Evolutionary conservation across 2,888 invertebrate genomes (phyloP).

Genomic region (Trissolcus brochymenae): DNA sequence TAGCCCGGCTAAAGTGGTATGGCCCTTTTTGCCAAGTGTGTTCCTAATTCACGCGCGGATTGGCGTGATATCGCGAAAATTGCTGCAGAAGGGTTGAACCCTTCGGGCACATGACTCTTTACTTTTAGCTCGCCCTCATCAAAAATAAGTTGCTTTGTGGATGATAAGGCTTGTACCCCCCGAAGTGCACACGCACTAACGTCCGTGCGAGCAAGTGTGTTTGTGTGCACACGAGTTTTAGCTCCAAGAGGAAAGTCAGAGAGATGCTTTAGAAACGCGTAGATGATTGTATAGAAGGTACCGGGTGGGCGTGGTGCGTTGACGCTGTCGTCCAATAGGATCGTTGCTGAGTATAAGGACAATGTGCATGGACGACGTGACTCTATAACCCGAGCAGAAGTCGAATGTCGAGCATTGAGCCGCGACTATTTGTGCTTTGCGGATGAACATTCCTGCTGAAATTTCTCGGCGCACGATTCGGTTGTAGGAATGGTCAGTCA

Average conservation of each 20-base stretch:
- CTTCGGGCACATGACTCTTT: constrained; percentile 39
- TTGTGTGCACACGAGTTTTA: constrained; percentile 22
- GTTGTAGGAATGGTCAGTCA: constrained; percentile 17
- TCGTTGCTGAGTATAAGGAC: constrained; percentile 71
- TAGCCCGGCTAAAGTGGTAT: constrained; percentile 39
- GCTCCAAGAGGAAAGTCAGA: constrained; percentile 11
- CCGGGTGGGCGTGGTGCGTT: constrained; percentile 67
- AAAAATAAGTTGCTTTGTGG: constrained; percentile 23
- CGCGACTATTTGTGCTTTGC: constrained; percentile 38
- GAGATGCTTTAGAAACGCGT: constrained; percentile 44
- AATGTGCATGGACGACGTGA: constrained; percentile 64
- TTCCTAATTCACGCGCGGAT: constrained; percentile 49
- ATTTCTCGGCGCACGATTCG: constrained; percentile 11
- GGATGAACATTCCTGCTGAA: constrained; percentile 21
- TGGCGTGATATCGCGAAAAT: constrained; percentile 47
- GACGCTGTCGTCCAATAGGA: constrained; percentile 74
- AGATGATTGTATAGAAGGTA: constrained; percentile 54
- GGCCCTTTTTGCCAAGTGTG: constrained; percentile 42
- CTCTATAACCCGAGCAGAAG: constrained; percentile 60
- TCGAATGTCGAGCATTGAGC: constrained; percentile 66
- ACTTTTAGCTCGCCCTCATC: constrained; percentile 23
- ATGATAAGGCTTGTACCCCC: constrained; percentile 17
- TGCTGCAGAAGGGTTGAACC: constrained; percentile 28
- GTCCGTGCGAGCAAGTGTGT: constrained; percentile 3
- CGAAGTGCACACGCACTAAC: constrained; percentile 3